Evolutionary conservation across 2,888 invertebrate genomes (phyloP), one percentile per base, ranked within the genome.

Genomic region (Sarcophaga carnaria): DNA sequence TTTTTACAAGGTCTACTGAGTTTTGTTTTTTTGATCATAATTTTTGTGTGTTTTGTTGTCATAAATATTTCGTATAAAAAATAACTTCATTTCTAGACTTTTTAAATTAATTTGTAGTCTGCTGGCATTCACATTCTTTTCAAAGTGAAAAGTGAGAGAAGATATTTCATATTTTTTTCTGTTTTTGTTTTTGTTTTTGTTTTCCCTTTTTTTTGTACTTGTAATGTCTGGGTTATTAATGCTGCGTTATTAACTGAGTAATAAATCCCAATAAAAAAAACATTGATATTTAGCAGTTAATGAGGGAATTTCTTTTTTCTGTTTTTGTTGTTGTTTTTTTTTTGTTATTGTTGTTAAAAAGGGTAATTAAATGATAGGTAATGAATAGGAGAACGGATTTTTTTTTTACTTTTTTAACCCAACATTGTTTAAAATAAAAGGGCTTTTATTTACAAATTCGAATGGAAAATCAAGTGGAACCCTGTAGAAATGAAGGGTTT

Each of bases 1-100:
- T 54, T n/a, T 64, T 49, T 64, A 66, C 49, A 75, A 66, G 75
- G 75, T 75, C 75, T 64, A 27, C 49, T 75, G 64, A 72, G 49
- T 63, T 25, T 63, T 63, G 62, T 20, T 49, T 3, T 3, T 17
- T 25, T 63, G 20, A 62, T 4, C 17, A 49, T 11, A 75, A 64
- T 49, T 37, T 54, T 37, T 71, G 59, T 54, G 8, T 37, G 37
- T 37, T 37, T 37, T 14, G 49, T 49, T 70, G 69, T 49, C 69
- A 49, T 49, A 47, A 14, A 59, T 17, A 59, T 17, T 37, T 37
- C 37, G 37, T 37, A 37, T 37, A 10, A 37, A 37, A 37, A 37
- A 10, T 37, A 37, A 10, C 37, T 37, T 37, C 37, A 37, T 37
- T 37, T 37, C 37, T 54, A 70, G 70, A 70, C 70, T n/a, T 70